Conservation (phyloP, 2,888 invertebrate genomes). For the Nomada flava region DNA sequence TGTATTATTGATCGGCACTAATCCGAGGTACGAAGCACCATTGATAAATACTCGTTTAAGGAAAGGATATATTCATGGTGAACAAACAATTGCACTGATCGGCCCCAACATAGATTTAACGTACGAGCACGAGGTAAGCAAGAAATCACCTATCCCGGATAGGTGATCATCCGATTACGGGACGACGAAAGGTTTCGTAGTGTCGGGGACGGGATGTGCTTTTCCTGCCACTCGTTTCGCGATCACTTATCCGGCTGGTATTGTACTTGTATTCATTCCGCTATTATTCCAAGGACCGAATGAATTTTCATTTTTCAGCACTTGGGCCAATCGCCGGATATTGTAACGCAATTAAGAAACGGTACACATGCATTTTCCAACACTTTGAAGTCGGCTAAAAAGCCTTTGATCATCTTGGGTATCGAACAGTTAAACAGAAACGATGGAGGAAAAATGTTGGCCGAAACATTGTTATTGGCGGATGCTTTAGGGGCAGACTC, state of each 20-base stretch:
- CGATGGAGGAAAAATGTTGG: slow-evolving; percentile 92
- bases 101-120: slow-evolving; percentile 97
- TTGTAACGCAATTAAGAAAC: slow-evolving; percentile 90
- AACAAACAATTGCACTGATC: slow-evolving; percentile 92
- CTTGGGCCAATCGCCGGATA: slow-evolving; percentile 91
- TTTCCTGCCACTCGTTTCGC: too few relatives aligned
- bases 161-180: too few relatives aligned
- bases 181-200: too few relatives aligned
- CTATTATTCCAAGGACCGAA: slow-evolving; percentile 13
- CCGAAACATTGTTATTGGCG: slow-evolving; percentile 91
- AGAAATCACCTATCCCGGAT: neutral
- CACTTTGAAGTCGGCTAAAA: slow-evolving; percentile 91
- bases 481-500: slow-evolving; percentile 86
- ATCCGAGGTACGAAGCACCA: slow-evolving; percentile 98
- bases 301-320: slow-evolving; percentile 86
- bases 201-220: too few relatives aligned
- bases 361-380: slow-evolving; percentile 90
- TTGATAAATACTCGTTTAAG: slow-evolving; percentile 97
- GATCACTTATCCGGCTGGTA: too few relatives aligned
- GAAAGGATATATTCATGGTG: slow-evolving; percentile 97
- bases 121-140: slow-evolving; percentile 92
- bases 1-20: slow-evolving; percentile 96
- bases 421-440: slow-evolving; percentile 91
- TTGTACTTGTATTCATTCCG: neutral
- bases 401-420: slow-evolving; percentile 96